Conservation (phyloP, 2,113 vertebrate genomes). For the Actinemys pallida region DNA sequence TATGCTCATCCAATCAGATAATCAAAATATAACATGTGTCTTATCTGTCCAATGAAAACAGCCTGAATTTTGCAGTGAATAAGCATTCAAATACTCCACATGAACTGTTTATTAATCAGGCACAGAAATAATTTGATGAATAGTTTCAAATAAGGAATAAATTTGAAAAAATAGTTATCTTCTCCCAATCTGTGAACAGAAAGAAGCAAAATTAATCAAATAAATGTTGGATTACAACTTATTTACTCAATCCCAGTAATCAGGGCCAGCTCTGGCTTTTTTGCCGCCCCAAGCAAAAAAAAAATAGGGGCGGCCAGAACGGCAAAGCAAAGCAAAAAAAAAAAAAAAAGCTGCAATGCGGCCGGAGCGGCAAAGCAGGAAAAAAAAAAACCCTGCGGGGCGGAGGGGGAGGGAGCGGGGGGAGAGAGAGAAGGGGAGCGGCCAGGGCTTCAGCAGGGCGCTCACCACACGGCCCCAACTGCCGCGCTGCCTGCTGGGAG, state of each 20-base stretch:
- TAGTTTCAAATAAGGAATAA: not conserved
- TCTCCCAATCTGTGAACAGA: not conserved
- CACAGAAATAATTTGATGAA: not conserved
- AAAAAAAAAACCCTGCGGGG: too few species aligned
- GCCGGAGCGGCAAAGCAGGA: too few species aligned
- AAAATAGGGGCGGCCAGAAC: too few species aligned
- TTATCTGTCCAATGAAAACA: not conserved
- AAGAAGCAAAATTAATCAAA: not conserved
- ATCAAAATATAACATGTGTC: not conserved
- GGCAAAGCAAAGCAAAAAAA: too few species aligned
- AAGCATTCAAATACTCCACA: not conserved
- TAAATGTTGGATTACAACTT: not conserved
- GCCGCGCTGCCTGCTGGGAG: too few species aligned
- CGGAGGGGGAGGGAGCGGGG: too few species aligned
- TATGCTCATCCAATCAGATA: not conserved
- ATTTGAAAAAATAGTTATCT: not conserved
- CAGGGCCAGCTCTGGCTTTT: too few species aligned
- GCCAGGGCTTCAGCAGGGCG: too few species aligned
- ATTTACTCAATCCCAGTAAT: not conserved
- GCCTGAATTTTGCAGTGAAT: not conserved
- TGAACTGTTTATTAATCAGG: not conserved
- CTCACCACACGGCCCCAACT: too few species aligned
- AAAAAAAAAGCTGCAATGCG: too few species aligned
- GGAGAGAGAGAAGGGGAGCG: too few species aligned
- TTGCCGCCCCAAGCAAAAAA: too few species aligned